Evolutionary conservation across 1,140 invertebrate genomes (phyloP).

Genomic region (Macrotrachela quadricornifera): DNA sequence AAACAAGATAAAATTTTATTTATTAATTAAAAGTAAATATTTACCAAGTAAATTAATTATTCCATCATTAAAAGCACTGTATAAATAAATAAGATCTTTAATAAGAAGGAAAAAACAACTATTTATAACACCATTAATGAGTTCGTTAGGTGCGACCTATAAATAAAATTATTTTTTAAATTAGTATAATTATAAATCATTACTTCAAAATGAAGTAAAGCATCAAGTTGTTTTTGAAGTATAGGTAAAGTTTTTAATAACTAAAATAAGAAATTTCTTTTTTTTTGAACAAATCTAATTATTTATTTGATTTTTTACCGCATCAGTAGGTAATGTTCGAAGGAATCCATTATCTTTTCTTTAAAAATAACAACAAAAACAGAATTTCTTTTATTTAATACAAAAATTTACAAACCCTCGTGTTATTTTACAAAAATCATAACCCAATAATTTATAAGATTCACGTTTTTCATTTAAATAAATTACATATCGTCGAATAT

Average conservation of each 20-base stretch:
- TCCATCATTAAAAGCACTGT: conserved; percentile 98
- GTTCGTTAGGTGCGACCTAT: conserved; percentile 48
- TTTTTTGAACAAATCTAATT: not conserved
- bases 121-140: conserved; percentile 93
- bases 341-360: conserved; percentile 88
- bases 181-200: too few species aligned
- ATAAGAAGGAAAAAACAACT: conserved; percentile 95
- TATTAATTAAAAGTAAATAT: conserved; percentile 15
- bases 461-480: conserved; percentile 97
- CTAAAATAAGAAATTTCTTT: conserved; percentile 18
- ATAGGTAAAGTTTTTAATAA: conserved; percentile 84
- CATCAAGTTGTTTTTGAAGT: conserved; percentile 79
- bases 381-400: conserved; percentile 1
- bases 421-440: conserved; percentile 99
- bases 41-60: conserved; percentile 86
- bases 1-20: not conserved
- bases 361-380: conserved; percentile 18
- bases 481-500: conserved; percentile 87
- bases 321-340: conserved; percentile 86
- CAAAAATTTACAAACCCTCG: conserved; percentile 50
- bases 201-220: conserved; percentile 77
- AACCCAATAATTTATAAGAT: conserved; percentile 88
- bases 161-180: too few species aligned
- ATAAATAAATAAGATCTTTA: conserved; percentile 87
- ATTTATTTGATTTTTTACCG: conserved; percentile 34